These are phyloP conservation scores for Acrocyrtus sp. DNA, from an alignment of 2,888 invertebrate species.

Conservation along the genomic window DNA sequence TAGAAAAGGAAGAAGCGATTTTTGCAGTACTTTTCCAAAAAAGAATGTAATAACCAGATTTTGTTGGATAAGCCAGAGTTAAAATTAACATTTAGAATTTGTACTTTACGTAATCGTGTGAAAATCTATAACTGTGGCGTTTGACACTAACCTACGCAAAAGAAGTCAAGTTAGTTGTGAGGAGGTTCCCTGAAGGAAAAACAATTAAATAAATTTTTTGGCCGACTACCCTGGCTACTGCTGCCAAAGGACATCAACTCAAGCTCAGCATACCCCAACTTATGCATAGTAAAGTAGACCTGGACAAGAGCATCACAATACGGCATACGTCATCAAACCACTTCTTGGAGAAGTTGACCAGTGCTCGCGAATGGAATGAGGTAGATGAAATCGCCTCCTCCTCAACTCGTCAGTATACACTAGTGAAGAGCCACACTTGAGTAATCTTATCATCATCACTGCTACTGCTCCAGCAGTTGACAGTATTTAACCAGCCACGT, in stretches of 20 bases:
- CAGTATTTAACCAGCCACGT: no score
- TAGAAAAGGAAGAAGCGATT: no score
- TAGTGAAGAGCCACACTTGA: background rate
- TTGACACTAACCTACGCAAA: background rate
- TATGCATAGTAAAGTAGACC: slow-evolving; percentile 41
- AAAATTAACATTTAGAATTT: background rate
- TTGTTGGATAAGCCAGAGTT: no score
- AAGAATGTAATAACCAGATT: no score
- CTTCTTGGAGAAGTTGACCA: slow-evolving; percentile 27
- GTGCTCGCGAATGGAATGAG: no score
- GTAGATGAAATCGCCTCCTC: no score
- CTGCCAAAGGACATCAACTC: slow-evolving; percentile 9
- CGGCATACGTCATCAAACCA: slow-evolving; percentile 44
- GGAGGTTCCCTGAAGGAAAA: background rate
- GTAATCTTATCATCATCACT: no score
- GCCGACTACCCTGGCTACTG: slow-evolving; percentile 18
- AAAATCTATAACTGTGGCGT: background rate
- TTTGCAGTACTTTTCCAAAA: no score
- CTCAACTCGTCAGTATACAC: no score
- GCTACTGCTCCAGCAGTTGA: no score
- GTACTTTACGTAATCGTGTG: background rate
- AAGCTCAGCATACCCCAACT: slow-evolving; percentile 3
- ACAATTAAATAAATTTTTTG: no score
- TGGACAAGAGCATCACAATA: slow-evolving; percentile 34
- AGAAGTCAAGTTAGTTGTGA: background rate